These are phyloP conservation scores for Premnoplex brunnescens DNA, from an alignment of 2,797 vertebrate genomes.

Conservation along the genomic window DNA sequence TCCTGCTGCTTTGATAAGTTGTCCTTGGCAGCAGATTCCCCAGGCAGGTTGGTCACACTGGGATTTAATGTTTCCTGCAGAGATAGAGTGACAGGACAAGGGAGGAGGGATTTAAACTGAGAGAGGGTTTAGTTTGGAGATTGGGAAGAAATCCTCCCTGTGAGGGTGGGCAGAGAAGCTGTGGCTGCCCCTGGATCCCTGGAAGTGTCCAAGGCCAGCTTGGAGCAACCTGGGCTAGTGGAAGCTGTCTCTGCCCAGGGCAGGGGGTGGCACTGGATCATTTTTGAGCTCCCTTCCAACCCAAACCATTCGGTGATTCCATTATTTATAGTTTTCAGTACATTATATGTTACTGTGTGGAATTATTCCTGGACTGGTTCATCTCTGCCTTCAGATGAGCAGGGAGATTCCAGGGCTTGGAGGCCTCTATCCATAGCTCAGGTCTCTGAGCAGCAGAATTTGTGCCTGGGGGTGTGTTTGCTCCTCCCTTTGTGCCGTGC, in stretches of 20 bases:
- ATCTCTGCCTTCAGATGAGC: background rate
- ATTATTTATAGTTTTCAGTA: background rate
- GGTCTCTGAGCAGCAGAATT: background rate
- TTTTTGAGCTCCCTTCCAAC: background rate
- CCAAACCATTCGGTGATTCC: background rate
- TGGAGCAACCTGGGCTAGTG: background rate
- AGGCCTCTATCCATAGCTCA: fast-evolving
- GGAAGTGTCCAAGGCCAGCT: no score
- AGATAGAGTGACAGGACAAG: no score
- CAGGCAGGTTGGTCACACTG: no score
- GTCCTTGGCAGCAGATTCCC: no score
- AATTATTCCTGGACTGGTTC: background rate
- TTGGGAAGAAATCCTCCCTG: no score
- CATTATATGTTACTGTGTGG: background rate
- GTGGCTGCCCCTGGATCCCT: no score
- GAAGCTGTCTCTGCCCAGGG: background rate
- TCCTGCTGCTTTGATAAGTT: no score
- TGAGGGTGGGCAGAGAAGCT: no score
- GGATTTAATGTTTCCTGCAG: no score
- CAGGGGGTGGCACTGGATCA: background rate
- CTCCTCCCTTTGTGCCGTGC: background rate
- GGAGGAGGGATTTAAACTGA: no score
- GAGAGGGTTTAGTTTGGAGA: no score
- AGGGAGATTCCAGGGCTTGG: background rate
- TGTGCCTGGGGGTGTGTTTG: background rate